These are phyloP conservation scores for Trichogramma evanescens DNA, from an alignment of 2,888 invertebrate genomes.

Conservation along the genomic window DNA sequence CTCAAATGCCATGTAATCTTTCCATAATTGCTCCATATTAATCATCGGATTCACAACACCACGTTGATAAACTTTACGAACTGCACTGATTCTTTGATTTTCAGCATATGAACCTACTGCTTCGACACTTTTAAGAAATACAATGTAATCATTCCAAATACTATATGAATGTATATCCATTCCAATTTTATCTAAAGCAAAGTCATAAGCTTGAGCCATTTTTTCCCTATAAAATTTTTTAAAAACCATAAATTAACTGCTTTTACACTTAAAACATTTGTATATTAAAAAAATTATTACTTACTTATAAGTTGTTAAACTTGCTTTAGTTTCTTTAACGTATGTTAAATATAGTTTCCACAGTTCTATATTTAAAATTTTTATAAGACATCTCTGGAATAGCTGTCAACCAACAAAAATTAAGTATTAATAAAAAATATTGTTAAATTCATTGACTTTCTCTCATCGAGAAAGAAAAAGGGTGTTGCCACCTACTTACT, in stretches of 20 bases:
- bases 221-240: constrained; percentile 70
- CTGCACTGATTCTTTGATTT: constrained; percentile 97
- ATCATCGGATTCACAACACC: constrained; percentile 95
- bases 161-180: constrained; percentile 95
- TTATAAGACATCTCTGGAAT: constrained; percentile 95
- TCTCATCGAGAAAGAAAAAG: constrained; percentile 9
- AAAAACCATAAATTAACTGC: constrained; percentile 3
- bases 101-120: constrained; percentile 98
- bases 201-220: constrained; percentile 99
- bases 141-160: constrained; percentile 97
- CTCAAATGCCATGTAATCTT: constrained; percentile 96
- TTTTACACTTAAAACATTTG: background rate
- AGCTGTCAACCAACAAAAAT: constrained; percentile 58
- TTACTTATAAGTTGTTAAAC: constrained; percentile 87
- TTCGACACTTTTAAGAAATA: constrained; percentile 90
- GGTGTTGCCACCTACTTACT: constrained; percentile 22
- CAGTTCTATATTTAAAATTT: constrained; percentile 96
- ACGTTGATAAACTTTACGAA: constrained; percentile 92
- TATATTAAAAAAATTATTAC: constrained; percentile 37
- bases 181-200: constrained; percentile 97
- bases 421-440: constrained; percentile 15
- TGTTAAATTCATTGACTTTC: constrained; percentile 6
- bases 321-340: constrained; percentile 95
- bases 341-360: constrained; percentile 98
- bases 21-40: constrained; percentile 94